Evolutionary conservation across 2,888 invertebrate species (phyloP), one percentile per base, ranked within the genome.

Genomic region (Idaea aversata): DNA sequence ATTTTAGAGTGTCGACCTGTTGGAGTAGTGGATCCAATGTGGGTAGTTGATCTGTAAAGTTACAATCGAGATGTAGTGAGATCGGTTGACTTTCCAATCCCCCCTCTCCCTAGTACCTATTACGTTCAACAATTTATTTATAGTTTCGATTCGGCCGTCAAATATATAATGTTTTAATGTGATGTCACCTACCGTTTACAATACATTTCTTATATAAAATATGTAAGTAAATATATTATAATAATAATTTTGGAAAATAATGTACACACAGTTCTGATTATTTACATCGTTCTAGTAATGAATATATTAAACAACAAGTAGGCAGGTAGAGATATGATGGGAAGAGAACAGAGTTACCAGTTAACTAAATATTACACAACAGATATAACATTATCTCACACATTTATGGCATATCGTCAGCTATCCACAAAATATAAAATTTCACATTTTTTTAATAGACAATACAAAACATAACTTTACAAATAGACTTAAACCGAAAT

Each of bases 401-500:
- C 85, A 78, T 86, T 86, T 92, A 91, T 92, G 92, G 92, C 92
- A 90, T 87, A 84, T 85, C 84, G 83, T 88, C 85, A 86, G 85
- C 84, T 59, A 65, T 67, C 87, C 87, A 84, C 85, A 84, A 85
- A 80, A 82, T 80, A 76, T 83, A 79, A 81, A 79, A 81, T 80
- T 80, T 86, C 85, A 77, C 83, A 80, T 80, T 67, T 80, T 67
- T 67, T 64, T 62, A 65, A 85, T 90, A 91, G 92, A 90, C 88
- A 91, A 88, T 83, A 90, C 87, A 91, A 91, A 91, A 91, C 91
- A 90, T 87, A 91, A 92, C 90, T 88, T 91, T 89, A 92, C 90
- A 88, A 88, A 87, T 86, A 47, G 47, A 88, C 91, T 87, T 92
- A 92, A 85, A 88, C 83, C 89, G 85, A 91, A 92, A 92, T 92